These are phyloP conservation scores for Falco biarmicus DNA, from an alignment of 2,797 vertebrate genomes.

Conservation along the genomic window DNA sequence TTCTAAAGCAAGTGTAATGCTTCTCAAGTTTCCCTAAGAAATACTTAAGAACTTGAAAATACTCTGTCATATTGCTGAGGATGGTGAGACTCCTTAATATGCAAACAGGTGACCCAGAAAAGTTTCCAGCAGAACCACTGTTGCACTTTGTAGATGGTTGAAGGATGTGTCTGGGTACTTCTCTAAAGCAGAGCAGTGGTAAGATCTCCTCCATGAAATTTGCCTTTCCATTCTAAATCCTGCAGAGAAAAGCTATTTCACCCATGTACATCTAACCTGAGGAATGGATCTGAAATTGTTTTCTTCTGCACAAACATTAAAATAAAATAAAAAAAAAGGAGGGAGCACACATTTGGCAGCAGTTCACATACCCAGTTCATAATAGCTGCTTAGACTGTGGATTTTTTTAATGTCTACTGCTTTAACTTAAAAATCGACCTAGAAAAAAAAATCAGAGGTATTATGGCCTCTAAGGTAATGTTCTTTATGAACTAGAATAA, in stretches of 20 bases:
- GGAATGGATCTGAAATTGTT: background rate
- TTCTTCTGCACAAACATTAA: background rate
- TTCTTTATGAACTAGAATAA: slow-evolving; percentile 71
- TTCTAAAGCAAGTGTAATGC: background rate
- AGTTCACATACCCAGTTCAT: background rate
- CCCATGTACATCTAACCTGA: background rate
- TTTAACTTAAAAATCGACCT: slow-evolving; percentile 60
- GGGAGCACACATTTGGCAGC: background rate
- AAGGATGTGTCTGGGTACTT: background rate
- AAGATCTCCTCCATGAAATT: background rate
- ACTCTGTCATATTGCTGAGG: background rate
- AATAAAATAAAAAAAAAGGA: background rate
- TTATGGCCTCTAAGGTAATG: slow-evolving; percentile 64
- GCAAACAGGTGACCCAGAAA: background rate
- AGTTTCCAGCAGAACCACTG: background rate
- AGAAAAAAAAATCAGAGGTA: slow-evolving; percentile 46
- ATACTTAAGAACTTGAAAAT: background rate
- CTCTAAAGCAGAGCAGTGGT: background rate
- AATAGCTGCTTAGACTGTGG: slow-evolving; percentile 18
- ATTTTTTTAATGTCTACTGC: slow-evolving; percentile 18
- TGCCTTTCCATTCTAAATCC: background rate
- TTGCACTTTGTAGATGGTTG: background rate
- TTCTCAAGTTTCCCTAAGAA: background rate
- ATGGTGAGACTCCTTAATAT: background rate
- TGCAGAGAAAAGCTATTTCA: background rate